Evolutionary conservation across 2,888 invertebrate species (phyloP), one percentile per base, ranked within the genome.

Genomic region (Yponomeuta cagnagella): DNA sequence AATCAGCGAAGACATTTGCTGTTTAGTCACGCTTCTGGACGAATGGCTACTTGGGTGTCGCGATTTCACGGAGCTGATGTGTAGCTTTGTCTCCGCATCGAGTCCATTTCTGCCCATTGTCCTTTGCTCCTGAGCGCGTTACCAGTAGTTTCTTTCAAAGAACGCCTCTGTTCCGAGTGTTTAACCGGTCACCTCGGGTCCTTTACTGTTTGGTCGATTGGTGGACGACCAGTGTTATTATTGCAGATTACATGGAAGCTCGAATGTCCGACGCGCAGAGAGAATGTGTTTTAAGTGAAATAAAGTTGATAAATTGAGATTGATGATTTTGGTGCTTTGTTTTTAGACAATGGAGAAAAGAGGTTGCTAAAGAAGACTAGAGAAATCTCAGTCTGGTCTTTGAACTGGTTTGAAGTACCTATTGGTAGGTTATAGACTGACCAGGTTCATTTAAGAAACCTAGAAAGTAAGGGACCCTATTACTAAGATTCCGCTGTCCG

Each of bases 11-110:
- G 75, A 75, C 76, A 78, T 82, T 82, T 75, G 76, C 74, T 73
- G 78, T 78, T 87, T 86, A 79, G 82, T 73, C 71, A 78, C 74
- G 81, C 82, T 76, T 72, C 77, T 74, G 74, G 73, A 74, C 74
- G 69, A 72, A 74, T 74, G 48, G 78, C 88, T 78, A 80, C 87
- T 84, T 86, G 88, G 89, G 89, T 85, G 90, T 89, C 37, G 66
- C 66, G 78, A 88, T 88, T 87, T 87, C 86, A 86, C 84, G 88
- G 80, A 73, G 77, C 79, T 86, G 82, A 84, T 80, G 77, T 78
- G 71, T 74, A 75, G 75, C 79, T 78, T 82, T 81, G 77, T 82
- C 76, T 82, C 76, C 77, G 71, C 75, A 37, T 37, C 4, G 37
- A 37, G 37, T 37, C 79, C 77, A 78, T 82, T 80, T 79, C 79